Evolutionary conservation across 2,888 invertebrate species (phyloP).

Genomic region (Agonopterix subpropinquella): DNA sequence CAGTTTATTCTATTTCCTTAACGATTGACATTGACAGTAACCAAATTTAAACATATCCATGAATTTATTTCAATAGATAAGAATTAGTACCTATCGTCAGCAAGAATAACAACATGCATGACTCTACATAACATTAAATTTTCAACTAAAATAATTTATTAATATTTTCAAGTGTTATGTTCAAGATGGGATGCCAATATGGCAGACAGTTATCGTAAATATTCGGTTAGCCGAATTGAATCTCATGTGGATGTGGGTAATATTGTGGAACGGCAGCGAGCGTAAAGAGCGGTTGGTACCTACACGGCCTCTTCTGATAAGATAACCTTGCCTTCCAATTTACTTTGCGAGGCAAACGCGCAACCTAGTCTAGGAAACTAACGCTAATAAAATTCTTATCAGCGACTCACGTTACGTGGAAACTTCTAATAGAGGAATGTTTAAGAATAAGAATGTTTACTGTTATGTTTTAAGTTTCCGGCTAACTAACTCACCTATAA

Average conservation of each 20-base stretch:
- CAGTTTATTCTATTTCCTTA: too few relatives aligned
- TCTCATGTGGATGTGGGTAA: constrained; percentile 31
- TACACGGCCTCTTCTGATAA: constrained; percentile 57
- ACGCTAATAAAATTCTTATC: constrained; percentile 42
- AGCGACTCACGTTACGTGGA: constrained; percentile 14
- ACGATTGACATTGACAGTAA: too few relatives aligned
- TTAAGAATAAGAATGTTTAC: neutral
- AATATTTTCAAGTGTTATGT: neutral
- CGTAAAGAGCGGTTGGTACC: constrained; percentile 1
- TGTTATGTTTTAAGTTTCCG: constrained; percentile 11
- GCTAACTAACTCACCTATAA: constrained; percentile 2
- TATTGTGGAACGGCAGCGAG: constrained; percentile 16
- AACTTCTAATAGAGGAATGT: constrained; percentile 3
- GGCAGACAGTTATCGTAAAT: neutral
- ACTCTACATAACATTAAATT: too few relatives aligned
- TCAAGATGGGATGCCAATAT: neutral
- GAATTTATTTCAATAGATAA: too few relatives aligned
- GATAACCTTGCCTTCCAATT: constrained; percentile 74
- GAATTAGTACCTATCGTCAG: too few relatives aligned
- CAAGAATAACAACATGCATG: too few relatives aligned
- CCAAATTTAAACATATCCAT: too few relatives aligned
- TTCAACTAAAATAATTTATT: neutral
- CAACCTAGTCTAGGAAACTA: constrained; percentile 33
- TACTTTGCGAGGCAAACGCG: constrained; percentile 44
- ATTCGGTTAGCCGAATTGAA: constrained; percentile 32